These are phyloP conservation scores for Pangasianodon gigas DNA, from an alignment of 2,113 vertebrate genomes.

Conservation along the genomic window DNA sequence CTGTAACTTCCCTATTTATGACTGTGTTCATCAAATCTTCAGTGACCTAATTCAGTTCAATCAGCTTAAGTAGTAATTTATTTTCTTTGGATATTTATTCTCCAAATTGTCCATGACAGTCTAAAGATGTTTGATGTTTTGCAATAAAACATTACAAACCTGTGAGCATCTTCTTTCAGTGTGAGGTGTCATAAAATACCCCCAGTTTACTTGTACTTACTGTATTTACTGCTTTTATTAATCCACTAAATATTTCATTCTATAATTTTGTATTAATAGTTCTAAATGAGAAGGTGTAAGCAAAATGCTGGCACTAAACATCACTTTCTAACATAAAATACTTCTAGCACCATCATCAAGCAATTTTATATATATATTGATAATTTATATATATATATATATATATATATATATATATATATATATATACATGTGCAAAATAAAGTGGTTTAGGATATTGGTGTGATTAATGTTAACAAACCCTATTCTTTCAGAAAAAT, in stretches of 20 bases:
- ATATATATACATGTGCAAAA: neutral
- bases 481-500: neutral
- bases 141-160: constrained; percentile 22
- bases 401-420: no score
- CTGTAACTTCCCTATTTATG: constrained; percentile 2
- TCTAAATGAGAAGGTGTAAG: neutral
- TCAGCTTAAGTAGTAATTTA: constrained; percentile 20
- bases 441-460: neutral
- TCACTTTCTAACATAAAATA: neutral
- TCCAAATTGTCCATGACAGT: neutral
- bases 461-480: neutral
- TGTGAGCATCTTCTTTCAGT: neutral
- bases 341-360: neutral
- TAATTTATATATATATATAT: no score
- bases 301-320: neutral
- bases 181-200: neutral
- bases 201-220: neutral
- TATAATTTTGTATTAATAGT: neutral
- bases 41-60: neutral
- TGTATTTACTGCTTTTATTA: neutral
- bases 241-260: neutral
- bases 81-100: constrained; percentile 39
- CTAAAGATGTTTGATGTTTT: neutral
- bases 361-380: neutral
- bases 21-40: neutral